Base-by-base conservation (phyloP, 2,797 vertebrate genomes). In the Gobionotothen gibberifrons region DNA sequence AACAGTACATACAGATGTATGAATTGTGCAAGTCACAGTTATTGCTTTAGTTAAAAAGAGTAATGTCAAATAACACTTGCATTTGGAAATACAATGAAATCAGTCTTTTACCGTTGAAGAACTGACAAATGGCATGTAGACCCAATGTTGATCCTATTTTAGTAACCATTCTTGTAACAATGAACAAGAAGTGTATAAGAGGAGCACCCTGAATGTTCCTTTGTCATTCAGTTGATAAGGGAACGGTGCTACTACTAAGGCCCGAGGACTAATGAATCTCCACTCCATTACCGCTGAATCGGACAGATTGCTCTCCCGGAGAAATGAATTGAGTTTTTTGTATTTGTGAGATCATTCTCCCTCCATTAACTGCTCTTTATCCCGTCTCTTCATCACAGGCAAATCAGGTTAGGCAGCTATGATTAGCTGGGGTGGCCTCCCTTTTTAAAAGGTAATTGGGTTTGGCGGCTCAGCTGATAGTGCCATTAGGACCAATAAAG, bases 301-400 rank as follows among this genome's bases (percentile, higher is more conserved):
- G 93, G 94, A 96, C 94, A 95, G 95, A 96, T 95, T 95, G 93
- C 95, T 95, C 95, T 95, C 94, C 93, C 73, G 78, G 93, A 95
- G 94, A 95, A 96, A 96, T 96, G 95, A 96, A 96, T 96, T 96
- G 95, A 95, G 94, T 95, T 95, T 95, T 96, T 94, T 95, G 95
- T 95, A 95, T 95, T 96, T 94, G 94, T 95, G 94, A 95, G 95
- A 95, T 95, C 95, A 95, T 95, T 95, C 94, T 95, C 92, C 95
- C 93, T 95, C 94, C 95, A 96, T 96, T 96, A 96, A 95, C 94
- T 95, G 94, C 94, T 95, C 95, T 95, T 96, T 95, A 95, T 95
- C 95, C 93, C 93, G 86, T 94, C 95, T 96, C 94, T 95, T 95
- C 95, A 95, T 95, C 95, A 95, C 94, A 93, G 93, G 90, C 89